phyloP scores from a whole-genome alignment of 2,113 vertebrate genomes.

The Rhea pennata region DNA sequence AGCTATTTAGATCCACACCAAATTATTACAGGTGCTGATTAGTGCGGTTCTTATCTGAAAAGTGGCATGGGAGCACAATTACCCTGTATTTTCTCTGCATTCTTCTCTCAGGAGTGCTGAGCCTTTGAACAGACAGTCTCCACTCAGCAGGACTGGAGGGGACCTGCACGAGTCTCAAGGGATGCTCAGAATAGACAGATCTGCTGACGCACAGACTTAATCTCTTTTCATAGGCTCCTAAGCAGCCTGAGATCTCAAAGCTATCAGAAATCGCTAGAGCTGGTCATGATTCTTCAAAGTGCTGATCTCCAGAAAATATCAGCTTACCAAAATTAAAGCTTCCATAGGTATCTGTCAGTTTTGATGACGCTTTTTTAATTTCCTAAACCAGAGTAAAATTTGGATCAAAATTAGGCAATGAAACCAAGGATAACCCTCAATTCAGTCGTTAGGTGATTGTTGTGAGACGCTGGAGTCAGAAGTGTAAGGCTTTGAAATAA shows the following conservation, averaged over 20 bases:
- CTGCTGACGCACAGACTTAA: background rate
- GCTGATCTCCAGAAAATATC: background rate
- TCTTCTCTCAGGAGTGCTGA: background rate
- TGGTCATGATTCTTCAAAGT: background rate
- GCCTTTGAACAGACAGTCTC: background rate
- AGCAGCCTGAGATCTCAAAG: background rate
- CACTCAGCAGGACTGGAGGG: background rate
- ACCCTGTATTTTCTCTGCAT: background rate
- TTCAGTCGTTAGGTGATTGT: accelerated
- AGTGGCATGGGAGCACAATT: background rate
- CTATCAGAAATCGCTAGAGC: background rate
- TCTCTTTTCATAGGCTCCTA: background rate
- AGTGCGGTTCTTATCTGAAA: background rate
- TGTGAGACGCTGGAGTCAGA: background rate
- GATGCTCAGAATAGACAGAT: background rate
- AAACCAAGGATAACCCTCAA: background rate
- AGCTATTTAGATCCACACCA: background rate
- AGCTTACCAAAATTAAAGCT: background rate
- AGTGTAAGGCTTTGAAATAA: background rate
- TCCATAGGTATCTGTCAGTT: background rate
- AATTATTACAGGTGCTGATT: background rate
- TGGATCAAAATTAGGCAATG: background rate
- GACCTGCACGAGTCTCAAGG: background rate
- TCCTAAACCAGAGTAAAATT: background rate
- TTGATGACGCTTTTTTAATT: background rate